These are phyloP conservation scores for Drosophila lowei DNA, from an alignment of 1,140 invertebrate species.

Conservation along the genomic window DNA sequence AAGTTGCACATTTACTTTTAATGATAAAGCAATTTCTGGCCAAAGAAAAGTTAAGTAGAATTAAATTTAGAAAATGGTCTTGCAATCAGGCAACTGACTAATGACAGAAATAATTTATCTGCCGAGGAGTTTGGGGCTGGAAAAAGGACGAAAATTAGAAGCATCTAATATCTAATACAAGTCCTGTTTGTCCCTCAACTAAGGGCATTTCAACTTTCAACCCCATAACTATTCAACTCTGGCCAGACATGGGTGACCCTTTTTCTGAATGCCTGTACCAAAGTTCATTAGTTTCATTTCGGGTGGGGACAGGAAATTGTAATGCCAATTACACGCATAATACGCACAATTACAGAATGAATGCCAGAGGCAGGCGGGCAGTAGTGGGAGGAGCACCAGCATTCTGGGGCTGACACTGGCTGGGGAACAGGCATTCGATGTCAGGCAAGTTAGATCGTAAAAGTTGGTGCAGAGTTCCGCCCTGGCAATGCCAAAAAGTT, in stretches of 20 bases:
- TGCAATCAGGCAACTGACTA: conserved; percentile 17
- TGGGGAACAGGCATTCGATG: conserved; percentile 35
- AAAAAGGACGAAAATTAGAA: no score
- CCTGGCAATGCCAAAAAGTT: conserved; percentile 41
- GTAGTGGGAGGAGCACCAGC: no score
- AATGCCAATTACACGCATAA: conserved; percentile 73
- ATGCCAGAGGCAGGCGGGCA: conserved; percentile 13
- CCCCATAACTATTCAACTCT: conserved; percentile 25
- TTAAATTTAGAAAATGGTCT: conserved; percentile 17
- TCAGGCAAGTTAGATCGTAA: no score
- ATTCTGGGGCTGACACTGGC: no score
- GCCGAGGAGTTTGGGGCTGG: background rate
- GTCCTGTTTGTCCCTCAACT: no score
- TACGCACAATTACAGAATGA: conserved; percentile 69
- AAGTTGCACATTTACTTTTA: conserved; percentile 40
- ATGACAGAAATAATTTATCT: conserved; percentile 23
- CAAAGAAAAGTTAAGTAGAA: background rate
- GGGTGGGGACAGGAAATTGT: conserved; percentile 37
- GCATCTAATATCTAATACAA: no score
- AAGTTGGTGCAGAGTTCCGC: conserved; percentile 23
- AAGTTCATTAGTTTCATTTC: conserved; percentile 51
- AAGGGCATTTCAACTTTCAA: background rate
- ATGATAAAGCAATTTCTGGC: conserved; percentile 53
- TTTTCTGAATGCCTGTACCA: conserved; percentile 11
- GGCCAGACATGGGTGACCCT: background rate